phyloP scores from a whole-genome alignment of 2,113 vertebrate species.

The Otus sunia region DNA sequence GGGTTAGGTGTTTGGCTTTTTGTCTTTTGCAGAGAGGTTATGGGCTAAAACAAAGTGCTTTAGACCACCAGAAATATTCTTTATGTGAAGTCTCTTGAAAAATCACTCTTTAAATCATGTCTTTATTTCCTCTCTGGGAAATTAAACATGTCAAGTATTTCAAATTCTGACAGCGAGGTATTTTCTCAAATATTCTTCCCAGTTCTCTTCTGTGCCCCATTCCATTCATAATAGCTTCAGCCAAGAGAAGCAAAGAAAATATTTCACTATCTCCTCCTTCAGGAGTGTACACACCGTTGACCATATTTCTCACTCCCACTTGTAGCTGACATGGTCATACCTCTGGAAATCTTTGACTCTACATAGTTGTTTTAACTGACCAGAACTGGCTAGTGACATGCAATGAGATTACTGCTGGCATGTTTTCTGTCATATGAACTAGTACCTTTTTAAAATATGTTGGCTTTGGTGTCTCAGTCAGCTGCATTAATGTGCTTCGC shows the following conservation, averaged over 20 bases:
- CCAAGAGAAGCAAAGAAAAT: background rate
- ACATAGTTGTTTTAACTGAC: background rate
- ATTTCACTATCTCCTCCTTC: background rate
- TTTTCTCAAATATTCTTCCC: background rate
- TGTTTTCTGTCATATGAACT: background rate
- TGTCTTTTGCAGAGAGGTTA: background rate
- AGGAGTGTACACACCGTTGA: background rate
- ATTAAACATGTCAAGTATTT: background rate
- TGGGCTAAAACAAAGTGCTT: background rate
- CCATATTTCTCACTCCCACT: background rate
- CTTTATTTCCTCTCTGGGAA: background rate
- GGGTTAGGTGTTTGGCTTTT: background rate
- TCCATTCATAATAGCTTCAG: background rate
- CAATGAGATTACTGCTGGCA: background rate
- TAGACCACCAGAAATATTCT: background rate
- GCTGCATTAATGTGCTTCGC: background rate
- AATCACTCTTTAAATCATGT: background rate
- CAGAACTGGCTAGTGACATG: background rate
- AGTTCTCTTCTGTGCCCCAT: background rate
- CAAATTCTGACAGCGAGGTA: background rate
- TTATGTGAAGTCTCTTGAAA: background rate
- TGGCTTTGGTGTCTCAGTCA: background rate
- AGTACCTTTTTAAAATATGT: background rate
- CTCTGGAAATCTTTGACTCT: background rate
- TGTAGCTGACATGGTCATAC: background rate